These are phyloP conservation scores for Thalassarche chlororhynchos DNA, from an alignment of 2,113 vertebrate genomes.

Conservation along the genomic window DNA sequence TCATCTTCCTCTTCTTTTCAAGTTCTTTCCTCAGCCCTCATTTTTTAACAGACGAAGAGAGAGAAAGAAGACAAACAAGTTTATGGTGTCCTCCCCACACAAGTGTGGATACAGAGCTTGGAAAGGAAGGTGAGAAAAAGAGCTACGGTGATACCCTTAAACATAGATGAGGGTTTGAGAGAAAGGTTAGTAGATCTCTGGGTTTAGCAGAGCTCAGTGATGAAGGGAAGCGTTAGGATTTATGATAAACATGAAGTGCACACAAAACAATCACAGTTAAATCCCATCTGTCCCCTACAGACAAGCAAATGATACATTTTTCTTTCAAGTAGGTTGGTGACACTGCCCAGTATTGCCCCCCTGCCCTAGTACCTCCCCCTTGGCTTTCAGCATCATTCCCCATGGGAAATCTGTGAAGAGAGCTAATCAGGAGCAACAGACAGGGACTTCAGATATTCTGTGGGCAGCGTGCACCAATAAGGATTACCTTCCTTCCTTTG, in stretches of 20 bases:
- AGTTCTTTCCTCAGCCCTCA: background rate
- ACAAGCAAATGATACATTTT: background rate
- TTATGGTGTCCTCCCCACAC: background rate
- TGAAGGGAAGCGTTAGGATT: background rate
- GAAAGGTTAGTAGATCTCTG: background rate
- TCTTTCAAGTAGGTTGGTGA: slow-evolving; percentile 16
- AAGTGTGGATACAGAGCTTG: background rate
- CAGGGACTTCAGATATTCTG: slow-evolving; percentile 20
- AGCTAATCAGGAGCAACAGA: background rate
- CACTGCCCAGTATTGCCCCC: background rate
- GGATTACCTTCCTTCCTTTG: slow-evolving; percentile 42
- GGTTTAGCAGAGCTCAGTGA: background rate
- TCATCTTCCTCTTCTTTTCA: background rate
- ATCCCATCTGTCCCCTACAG: background rate
- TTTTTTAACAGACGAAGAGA: background rate
- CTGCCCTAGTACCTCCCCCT: background rate
- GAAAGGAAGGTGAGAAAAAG: background rate
- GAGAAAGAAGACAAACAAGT: background rate
- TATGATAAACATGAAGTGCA: background rate
- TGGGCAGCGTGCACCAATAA: background rate
- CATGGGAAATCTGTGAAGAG: slow-evolving; percentile 39
- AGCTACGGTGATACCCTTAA: background rate
- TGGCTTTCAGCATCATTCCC: background rate
- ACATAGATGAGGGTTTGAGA: background rate
- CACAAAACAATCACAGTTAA: background rate